These are phyloP conservation scores for Saimiri boliviensis DNA, from an alignment of 2,113 vertebrate species.

Conservation along the genomic window DNA sequence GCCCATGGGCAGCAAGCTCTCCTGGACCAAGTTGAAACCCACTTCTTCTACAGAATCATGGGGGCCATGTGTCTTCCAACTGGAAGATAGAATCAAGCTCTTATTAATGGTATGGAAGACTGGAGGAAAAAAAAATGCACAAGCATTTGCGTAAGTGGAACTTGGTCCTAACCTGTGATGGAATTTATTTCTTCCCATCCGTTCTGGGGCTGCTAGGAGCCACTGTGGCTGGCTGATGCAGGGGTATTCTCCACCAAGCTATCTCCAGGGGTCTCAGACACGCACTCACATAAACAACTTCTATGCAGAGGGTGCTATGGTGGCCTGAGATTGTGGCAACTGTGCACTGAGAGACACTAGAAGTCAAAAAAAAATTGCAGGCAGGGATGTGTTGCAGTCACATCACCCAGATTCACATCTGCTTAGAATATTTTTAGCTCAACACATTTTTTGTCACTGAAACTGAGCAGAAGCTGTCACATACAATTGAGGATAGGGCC, in stretches of 20 bases:
- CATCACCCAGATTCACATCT: conserved; percentile 80
- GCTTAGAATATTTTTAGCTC: conserved; percentile 78
- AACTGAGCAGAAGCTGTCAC: conserved; percentile 66
- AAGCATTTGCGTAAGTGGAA: conserved; percentile 61
- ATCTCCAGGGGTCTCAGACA: not conserved
- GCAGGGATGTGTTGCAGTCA: conserved; percentile 51
- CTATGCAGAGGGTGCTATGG: not conserved
- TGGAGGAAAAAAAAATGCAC: conserved; percentile 59
- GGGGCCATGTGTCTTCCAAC: not conserved
- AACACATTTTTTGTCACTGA: conserved; percentile 74
- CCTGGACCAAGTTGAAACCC: not conserved
- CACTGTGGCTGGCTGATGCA: conserved; percentile 21
- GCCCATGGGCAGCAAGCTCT: not conserved
- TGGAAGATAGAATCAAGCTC: not conserved
- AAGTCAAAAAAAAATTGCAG: conserved; percentile 58
- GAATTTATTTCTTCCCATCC: conserved; percentile 68
- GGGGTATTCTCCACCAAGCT: conserved; percentile 39
- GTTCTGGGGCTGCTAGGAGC: not conserved
- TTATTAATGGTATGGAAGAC: conserved; percentile 43
- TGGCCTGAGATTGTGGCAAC: conserved; percentile 38
- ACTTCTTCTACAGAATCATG: not conserved
- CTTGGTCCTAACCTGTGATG: conserved; percentile 51
- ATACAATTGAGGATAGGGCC: conserved; percentile 67
- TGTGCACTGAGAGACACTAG: conserved; percentile 44
- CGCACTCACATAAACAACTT: not conserved